Conservation (phyloP, 2,113 vertebrate species). For the Perccottus glenii region DNA sequence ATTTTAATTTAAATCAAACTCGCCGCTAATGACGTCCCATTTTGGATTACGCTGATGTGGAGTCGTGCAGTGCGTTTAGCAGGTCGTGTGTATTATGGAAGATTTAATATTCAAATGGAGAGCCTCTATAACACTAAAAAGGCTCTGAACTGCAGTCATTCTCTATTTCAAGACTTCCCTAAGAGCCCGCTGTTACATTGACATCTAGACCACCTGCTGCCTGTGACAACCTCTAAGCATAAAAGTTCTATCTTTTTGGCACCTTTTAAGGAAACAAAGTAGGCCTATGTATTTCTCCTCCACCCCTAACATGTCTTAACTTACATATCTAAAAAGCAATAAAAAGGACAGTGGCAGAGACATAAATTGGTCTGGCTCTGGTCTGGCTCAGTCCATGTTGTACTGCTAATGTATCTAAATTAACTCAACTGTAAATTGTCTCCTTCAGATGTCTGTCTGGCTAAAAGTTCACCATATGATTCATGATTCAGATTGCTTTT, state of each 20-base stretch:
- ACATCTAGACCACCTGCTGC: conserved; percentile 56
- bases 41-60: conserved; percentile 65
- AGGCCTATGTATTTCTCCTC: no score
- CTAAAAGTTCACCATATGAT: conserved; percentile 99
- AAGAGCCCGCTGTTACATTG: conserved; percentile 38
- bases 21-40: conserved; percentile 74
- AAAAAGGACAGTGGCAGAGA: conserved; percentile 86
- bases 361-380: conserved; percentile 89
- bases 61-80: conserved; percentile 62
- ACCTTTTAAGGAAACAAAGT: conserved; percentile 47
- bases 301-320: conserved; percentile 81
- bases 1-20: conserved; percentile 78
- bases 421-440: conserved; percentile 99
- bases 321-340: conserved; percentile 90
- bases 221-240: conserved; percentile 56
- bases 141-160: conserved; percentile 24
- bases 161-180: conserved; percentile 15
- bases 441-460: conserved; percentile 96
- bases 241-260: conserved; percentile 56
- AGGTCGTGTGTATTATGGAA: conserved; percentile 25
- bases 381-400: conserved; percentile 95
- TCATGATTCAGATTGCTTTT: conserved; percentile 99
- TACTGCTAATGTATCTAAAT: conserved; percentile 97
- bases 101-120: conserved; percentile 23
- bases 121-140: neutral